Base-by-base conservation (phyloP, 2,797 vertebrate species). In the Bradypodion ventrale region DNA sequence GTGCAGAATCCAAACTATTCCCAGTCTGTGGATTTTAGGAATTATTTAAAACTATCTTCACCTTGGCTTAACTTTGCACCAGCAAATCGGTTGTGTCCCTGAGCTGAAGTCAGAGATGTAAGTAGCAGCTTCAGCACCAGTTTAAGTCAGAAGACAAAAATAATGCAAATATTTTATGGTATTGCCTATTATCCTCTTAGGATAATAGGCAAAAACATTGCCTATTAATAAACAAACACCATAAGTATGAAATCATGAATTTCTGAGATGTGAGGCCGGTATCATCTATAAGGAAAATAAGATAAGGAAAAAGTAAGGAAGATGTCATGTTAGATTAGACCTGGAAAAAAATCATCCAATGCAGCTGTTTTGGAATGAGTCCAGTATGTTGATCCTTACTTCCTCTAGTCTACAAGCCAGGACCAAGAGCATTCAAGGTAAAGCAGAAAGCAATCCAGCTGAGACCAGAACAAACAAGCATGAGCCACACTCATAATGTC, bases 381-480 rank as follows among this genome's bases (percentile, higher is more conserved):
- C 75, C 5, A 74, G 35, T 32, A 60, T 44, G 19, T 23, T 49
- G 40, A 7, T 49, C 5, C 23, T 46, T 37, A 21, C 25, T 49
- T 40, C 35, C 35, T 27, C 19, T 62, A n/a, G 16, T 52, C n/a
- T 29, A 40, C 40, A 13, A 59, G 44, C 49, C 37, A 70, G 37
- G 42, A 63, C 21, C 27, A 37, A 65, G 44, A 16, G 6, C 63
- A 68, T 65, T 75, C 21, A 7, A 40, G 25, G n/a, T 65, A 23
- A n/a, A 65, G 42, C 25, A 82, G 32, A 83, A 83, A 83, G 52
- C 79, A 72, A 60, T 62, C 16, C 40, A n/a, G 37, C 4, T 73
- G 62, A 32, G 56, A 75, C 4, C 40, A 19, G 35, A 40, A 59
- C 3, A 59, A 40, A 59, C 21, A 2, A 19, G 35, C 32, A 23